Base-by-base conservation (phyloP, 2,888 invertebrate species). In the Rhodophaea formosa region DNA sequence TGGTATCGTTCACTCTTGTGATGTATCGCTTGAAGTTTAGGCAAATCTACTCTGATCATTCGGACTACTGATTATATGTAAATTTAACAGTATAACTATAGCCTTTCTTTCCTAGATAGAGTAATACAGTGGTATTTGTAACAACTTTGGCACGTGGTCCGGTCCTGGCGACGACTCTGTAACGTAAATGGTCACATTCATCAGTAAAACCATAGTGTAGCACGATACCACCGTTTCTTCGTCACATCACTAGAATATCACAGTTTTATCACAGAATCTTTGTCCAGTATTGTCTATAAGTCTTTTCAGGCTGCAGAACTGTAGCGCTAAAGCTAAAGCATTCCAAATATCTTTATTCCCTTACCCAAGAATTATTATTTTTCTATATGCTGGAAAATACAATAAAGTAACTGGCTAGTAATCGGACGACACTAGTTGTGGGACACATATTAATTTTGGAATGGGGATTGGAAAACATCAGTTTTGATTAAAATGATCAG, bases 181-280 rank as follows among this genome's bases (percentile, higher is more conserved):
- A 89, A 89, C 69, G 79, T 78, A 89, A 88, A 89, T 88, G 74
- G 83, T 89, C 89, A 88, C 63, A 86, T 60, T 73, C 77, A 78
- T 89, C 81, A 89, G 77, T 84, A 77, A 49, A 75, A 70, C 63
- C 64, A 64, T 65, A 62, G 46, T 55, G 57, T 60, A 63, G 58
- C 62, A 60, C 64, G 58, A 58, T 60, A 43, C 43, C 62, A 65
- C 63, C 61, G 57, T 62, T 59, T 61, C 63, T 64, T 66, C 65
- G 53, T 64, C 66, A 64, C 64, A 62, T 57, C 68, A 66, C 64
- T 62, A 56, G 35, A 58, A 57, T 58, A 64, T 68, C 68, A 66
- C 65, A 64, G 64, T 62, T 57, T 58, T 56, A 62, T 61, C 62
- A 62, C 60, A 60, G 57, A 57, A 10, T 30, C 16, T 52, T 57